Percentiles rank a stretch among this genome's conserved stretches.
phyloP scores from a whole-genome alignment of 2,113 vertebrate species.

The Aegotheles bennettii region DNA sequence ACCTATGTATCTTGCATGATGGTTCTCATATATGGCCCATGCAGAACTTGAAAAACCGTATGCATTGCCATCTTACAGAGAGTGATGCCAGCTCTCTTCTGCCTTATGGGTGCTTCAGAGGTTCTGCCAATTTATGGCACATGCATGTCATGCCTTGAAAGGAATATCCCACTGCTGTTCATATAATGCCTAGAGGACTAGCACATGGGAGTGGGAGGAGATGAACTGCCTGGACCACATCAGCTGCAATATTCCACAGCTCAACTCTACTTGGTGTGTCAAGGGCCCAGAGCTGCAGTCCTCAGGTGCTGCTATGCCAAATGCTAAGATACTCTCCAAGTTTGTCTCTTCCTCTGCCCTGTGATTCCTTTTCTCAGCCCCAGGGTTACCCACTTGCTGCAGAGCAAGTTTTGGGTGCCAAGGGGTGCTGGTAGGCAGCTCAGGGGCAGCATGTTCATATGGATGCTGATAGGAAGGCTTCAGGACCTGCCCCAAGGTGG shows the following conservation, averaged over 20 bases:
- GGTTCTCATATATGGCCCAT: neutral
- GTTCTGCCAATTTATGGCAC: neutral
- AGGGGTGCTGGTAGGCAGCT: neutral
- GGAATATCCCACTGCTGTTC: neutral
- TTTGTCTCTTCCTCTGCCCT: neutral
- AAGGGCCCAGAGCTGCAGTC: neutral
- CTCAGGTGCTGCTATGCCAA: neutral
- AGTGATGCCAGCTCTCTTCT: neutral
- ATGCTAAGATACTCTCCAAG: neutral
- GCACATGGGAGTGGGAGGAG: too few species aligned
- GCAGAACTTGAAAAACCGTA: neutral
- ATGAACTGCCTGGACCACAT: neutral
- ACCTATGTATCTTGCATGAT: neutral
- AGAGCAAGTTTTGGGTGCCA: neutral
- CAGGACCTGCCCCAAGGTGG: neutral
- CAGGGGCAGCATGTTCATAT: neutral
- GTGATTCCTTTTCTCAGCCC: neutral
- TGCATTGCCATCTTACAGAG: neutral
- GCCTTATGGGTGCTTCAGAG: neutral
- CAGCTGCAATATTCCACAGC: neutral
- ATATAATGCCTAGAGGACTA: neutral
- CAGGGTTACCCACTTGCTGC: neutral
- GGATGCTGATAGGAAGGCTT: accelerated
- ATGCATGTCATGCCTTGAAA: neutral
- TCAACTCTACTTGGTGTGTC: neutral